Evolutionary conservation across 2,113 vertebrate species (phyloP).

Genomic region (Petrocephalus microphthalmus): DNA sequence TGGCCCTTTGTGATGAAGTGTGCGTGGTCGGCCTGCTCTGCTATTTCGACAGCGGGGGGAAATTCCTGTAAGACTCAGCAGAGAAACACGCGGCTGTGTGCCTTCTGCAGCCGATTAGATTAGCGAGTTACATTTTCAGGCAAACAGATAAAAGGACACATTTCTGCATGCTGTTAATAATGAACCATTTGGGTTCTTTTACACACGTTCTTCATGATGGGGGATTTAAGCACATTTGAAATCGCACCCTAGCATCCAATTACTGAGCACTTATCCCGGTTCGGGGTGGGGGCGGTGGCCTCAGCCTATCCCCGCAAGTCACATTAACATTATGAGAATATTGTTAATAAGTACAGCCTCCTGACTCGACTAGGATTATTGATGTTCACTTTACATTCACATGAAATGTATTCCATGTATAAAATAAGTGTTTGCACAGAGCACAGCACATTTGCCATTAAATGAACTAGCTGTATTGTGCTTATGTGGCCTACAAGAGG

Average conservation of each 20-base stretch:
- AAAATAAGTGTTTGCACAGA: not conserved
- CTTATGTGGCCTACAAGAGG: not conserved
- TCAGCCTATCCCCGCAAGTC: not conserved
- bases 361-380: not conserved
- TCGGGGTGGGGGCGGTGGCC: not conserved
- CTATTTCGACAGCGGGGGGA: not conserved
- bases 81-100: not conserved
- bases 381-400: not conserved
- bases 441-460: not conserved
- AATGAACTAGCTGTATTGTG: not conserved
- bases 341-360: not conserved
- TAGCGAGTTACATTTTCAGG: not conserved
- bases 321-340: not conserved
- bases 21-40: too few species aligned
- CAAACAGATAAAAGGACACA: not conserved
- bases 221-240: not conserved
- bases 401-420: not conserved
- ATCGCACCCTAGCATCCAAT: not conserved
- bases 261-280: not conserved
- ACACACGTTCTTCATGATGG: not conserved
- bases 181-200: not conserved
- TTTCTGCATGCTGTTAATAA: not conserved
- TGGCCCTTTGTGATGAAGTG: not conserved
- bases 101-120: not conserved
- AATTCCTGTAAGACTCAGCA: not conserved